phyloP scores from a whole-genome alignment of 2,888 invertebrate species.

The Eupithecia dodoneata region DNA sequence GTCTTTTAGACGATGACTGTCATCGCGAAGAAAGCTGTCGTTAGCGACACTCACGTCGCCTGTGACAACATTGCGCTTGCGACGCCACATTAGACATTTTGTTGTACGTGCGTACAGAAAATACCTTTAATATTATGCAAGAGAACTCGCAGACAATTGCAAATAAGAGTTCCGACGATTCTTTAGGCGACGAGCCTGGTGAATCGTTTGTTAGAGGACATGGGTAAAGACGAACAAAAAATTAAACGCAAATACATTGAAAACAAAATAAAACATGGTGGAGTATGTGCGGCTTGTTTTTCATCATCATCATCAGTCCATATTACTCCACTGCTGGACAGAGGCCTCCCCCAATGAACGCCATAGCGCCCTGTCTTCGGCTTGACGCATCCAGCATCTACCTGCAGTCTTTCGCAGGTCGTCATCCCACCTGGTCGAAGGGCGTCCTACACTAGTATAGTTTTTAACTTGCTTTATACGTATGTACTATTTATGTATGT shows the following conservation, averaged over 20 bases:
- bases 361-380: too few species aligned
- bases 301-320: too few species aligned
- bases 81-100: constrained; percentile 42
- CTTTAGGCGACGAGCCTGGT: constrained; percentile 27
- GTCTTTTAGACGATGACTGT: neutral
- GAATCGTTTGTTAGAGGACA: constrained; percentile 23
- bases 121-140: constrained; percentile 46
- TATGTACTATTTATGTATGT: too few species aligned
- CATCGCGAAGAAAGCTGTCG: constrained; percentile 44
- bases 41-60: constrained; percentile 40
- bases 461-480: too few species aligned
- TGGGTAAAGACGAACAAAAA: neutral
- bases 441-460: too few species aligned
- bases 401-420: too few species aligned
- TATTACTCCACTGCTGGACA: too few species aligned
- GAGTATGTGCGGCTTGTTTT: too few species aligned
- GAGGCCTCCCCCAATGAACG: too few species aligned
- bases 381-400: too few species aligned
- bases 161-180: constrained; percentile 37
- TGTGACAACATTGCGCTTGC: constrained; percentile 41
- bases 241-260: neutral
- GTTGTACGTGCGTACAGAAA: constrained; percentile 44
- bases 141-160: constrained; percentile 31
- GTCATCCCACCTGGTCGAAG: too few species aligned
- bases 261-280: too few species aligned